Evolutionary conservation across 2,113 vertebrate genomes (phyloP).

Genomic region (Dendrocopos noguchii): DNA sequence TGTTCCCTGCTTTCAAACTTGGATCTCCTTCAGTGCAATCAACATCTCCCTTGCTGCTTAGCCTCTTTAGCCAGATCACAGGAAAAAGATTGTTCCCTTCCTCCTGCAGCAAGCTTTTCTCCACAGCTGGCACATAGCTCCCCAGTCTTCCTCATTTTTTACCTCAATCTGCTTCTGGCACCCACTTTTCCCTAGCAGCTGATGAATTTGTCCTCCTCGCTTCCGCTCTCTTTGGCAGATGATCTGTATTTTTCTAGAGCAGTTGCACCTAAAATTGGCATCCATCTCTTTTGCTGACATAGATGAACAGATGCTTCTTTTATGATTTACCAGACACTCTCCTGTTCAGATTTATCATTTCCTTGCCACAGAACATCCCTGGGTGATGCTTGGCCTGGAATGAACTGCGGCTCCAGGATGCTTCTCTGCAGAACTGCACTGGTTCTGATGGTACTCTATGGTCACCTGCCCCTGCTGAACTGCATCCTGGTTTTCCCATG

Average conservation of each 20-base stretch:
- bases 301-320: neutral
- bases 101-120: neutral
- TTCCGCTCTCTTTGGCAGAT: neutral
- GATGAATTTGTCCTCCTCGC: neutral
- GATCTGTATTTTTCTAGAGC: neutral
- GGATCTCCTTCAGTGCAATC: neutral
- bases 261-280: neutral
- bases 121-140: neutral
- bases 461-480: neutral
- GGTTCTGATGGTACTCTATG: neutral
- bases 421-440: neutral
- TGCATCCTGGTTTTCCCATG: neutral
- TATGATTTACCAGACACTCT: neutral
- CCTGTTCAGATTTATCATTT: neutral
- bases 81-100: neutral
- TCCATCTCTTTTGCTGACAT: neutral
- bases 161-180: neutral
- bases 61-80: neutral
- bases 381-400: neutral
- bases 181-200: neutral
- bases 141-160: neutral
- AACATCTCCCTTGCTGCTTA: neutral
- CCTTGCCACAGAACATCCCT: neutral
- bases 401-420: neutral
- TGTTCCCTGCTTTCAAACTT: neutral